phyloP scores from a whole-genome alignment of 2,113 vertebrate species.

The Fulmarus glacialis region DNA sequence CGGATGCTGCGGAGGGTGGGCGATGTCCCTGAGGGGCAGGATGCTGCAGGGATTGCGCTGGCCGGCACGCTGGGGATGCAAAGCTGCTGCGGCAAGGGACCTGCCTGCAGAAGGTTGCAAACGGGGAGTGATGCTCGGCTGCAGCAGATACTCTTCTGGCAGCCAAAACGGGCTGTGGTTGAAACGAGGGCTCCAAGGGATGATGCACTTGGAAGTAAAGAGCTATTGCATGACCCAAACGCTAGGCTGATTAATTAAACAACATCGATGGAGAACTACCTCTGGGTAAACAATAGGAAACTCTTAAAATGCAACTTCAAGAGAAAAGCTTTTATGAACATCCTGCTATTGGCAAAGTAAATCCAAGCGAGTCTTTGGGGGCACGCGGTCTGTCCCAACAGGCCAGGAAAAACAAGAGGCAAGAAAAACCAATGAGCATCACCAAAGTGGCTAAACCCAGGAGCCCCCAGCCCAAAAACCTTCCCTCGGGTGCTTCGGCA shows the following conservation, averaged over 20 bases:
- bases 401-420: neutral
- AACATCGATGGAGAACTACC: rapidly evolving
- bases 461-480: neutral
- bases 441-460: neutral
- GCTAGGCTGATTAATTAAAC: neutral
- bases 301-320: neutral
- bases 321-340: neutral
- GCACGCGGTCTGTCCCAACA: neutral
- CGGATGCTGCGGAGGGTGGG: rapidly evolving
- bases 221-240: neutral
- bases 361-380: neutral
- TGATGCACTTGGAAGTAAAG: neutral
- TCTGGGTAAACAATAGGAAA: neutral
- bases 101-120: neutral
- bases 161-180: neutral
- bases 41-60: neutral
- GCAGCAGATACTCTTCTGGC: neutral
- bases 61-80: neutral
- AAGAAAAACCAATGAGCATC: neutral
- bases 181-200: neutral
- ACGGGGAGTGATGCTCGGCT: rapidly evolving
- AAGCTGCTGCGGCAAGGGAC: neutral
- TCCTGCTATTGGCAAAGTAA: neutral
- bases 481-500: neutral
- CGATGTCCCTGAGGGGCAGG: neutral